Percentiles rank a stretch among this genome's conserved stretches.
These are phyloP conservation scores for Antigone vipio DNA, from an alignment of 2,113 vertebrate genomes.

Conservation along the genomic window DNA sequence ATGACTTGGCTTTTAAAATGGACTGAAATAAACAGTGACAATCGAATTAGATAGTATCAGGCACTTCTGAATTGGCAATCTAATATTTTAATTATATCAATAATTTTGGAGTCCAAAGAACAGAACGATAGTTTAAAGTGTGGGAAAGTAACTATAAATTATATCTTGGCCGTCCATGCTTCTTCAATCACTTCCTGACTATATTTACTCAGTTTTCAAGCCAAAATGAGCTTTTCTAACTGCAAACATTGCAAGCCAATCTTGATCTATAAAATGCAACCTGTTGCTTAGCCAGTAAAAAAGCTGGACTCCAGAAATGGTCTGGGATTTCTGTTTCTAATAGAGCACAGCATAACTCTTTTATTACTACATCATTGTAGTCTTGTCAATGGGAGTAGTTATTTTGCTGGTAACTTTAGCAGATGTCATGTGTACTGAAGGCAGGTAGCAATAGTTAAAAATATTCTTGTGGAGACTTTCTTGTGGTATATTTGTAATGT, in stretches of 20 bases:
- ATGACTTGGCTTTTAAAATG: not conserved
- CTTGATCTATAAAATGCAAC: constrained; percentile 43
- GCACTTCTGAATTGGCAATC: not conserved
- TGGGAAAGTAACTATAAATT: constrained; percentile 59
- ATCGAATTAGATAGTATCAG: constrained; percentile 1
- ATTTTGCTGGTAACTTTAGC: constrained; percentile 1
- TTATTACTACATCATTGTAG: not conserved
- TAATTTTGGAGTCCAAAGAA: constrained; percentile 7
- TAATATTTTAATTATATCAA: constrained; percentile 15
- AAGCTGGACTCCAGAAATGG: not conserved
- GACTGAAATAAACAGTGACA: constrained; percentile 11
- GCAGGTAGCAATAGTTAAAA: not conserved
- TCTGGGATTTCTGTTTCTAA: constrained; percentile 44
- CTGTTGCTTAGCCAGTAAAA: constrained; percentile 34
- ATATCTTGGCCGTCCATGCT: not conserved
- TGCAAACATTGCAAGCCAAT: constrained; percentile 5
- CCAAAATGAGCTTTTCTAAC: constrained; percentile 39
- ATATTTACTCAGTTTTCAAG: constrained; percentile 32
- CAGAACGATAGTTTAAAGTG: constrained; percentile 14
- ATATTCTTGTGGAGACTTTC: not conserved
- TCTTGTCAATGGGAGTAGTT: not conserved
- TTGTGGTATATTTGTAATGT: not conserved
- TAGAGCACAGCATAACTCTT: not conserved
- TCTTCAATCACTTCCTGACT: constrained; percentile 50
- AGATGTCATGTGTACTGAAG: not conserved